These are phyloP conservation scores for Hydrolagus colliei DNA, from an alignment of 2,797 vertebrate genomes.

Conservation along the genomic window DNA sequence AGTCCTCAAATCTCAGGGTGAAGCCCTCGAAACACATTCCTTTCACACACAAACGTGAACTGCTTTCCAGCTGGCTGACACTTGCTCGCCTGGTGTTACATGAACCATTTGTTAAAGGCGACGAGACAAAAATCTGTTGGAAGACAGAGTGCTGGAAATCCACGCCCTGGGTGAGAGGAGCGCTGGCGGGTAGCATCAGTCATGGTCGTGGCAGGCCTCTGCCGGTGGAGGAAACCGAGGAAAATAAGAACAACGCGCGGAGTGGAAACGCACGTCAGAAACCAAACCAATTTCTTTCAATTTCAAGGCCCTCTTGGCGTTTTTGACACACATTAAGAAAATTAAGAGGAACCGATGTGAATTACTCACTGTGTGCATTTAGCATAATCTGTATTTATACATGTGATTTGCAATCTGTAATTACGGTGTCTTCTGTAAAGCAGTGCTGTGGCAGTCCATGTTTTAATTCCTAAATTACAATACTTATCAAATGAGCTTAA, in stretches of 20 bases:
- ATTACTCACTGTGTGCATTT: neutral
- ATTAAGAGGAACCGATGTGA: neutral
- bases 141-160: neutral
- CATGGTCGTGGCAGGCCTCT: neutral
- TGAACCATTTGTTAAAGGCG: slow-evolving; percentile 3
- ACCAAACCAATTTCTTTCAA: neutral
- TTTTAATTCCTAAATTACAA: slow-evolving; percentile 23
- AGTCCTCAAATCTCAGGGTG: too few species aligned
- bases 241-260: neutral
- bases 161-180: neutral
- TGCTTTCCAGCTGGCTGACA: neutral
- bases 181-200: neutral
- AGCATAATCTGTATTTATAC: slow-evolving; percentile 9
- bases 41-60: neutral
- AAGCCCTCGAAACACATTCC: neutral
- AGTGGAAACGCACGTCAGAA: neutral
- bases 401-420: neutral
- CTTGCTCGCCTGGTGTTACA: neutral
- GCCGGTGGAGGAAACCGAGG: neutral
- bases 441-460: neutral
- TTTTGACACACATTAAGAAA: neutral
- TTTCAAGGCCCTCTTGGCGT: neutral
- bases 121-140: neutral
- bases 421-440: neutral
- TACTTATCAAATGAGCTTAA: slow-evolving; percentile 9